Percentiles rank a stretch among this genome's conserved stretches.
Conservation (phyloP, 2,888 invertebrate genomes). For the Hypselothyrea guttata region DNA sequence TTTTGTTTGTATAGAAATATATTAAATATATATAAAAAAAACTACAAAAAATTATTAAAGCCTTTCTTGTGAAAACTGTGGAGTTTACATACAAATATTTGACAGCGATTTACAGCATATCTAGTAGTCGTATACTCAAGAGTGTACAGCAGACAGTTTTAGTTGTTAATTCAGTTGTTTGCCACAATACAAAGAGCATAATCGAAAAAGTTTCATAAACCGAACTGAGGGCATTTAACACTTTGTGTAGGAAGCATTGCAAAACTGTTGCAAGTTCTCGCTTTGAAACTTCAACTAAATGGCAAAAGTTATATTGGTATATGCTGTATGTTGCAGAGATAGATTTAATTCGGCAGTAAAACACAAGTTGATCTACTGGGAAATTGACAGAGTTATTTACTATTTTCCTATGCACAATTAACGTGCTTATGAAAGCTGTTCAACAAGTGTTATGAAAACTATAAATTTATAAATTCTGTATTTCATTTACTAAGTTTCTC, state of each 20-base stretch:
- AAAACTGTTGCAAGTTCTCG: conserved; percentile 1
- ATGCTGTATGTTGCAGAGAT: too few species aligned
- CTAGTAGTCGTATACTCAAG: background rate
- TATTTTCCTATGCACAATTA: too few species aligned
- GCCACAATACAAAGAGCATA: conserved; percentile 17
- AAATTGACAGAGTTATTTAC: background rate
- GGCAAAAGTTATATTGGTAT: conserved; percentile 2
- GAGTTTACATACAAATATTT: too few species aligned
- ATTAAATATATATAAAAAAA: too few species aligned
- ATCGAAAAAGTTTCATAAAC: conserved; percentile 44
- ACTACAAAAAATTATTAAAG: too few species aligned
- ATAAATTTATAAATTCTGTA: too few species aligned
- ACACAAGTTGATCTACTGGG: background rate
- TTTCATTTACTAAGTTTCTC: too few species aligned
- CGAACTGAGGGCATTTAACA: background rate
- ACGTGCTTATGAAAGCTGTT: too few species aligned
- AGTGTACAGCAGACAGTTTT: background rate
- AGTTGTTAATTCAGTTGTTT: conserved; percentile 8
- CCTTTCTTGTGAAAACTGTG: too few species aligned
- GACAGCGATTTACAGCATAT: conserved; percentile 1
- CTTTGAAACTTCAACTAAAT: background rate
- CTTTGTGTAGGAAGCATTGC: conserved; percentile 11
- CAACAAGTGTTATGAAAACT: background rate
- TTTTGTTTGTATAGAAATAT: too few species aligned
- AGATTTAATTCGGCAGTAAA: too few species aligned